phyloP scores from a whole-genome alignment of 1,140 invertebrate genomes.

The Drosophila takahashii region DNA sequence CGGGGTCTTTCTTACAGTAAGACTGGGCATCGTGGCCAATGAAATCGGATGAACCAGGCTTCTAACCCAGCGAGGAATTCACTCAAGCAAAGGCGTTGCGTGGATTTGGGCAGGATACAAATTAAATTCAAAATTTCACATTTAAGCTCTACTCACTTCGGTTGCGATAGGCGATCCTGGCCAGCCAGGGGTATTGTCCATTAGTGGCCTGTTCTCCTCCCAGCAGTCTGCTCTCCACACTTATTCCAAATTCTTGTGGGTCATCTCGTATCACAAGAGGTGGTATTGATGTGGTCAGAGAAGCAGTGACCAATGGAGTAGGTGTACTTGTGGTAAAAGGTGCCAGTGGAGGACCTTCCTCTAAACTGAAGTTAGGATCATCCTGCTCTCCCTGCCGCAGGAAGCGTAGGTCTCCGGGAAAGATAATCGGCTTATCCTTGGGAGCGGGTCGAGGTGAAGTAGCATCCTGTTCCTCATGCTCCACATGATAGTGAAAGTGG shows the following conservation, averaged over 20 bases:
- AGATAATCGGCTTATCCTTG: slow-evolving; percentile 61
- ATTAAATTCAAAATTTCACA: slow-evolving; percentile 35
- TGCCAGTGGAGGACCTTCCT: slow-evolving; percentile 24
- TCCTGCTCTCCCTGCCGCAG: slow-evolving; percentile 28
- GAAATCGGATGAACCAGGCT: slow-evolving; percentile 40
- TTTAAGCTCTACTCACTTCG: slow-evolving; percentile 56
- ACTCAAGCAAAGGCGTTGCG: slow-evolving; percentile 4
- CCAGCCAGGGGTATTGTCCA: slow-evolving; percentile 90
- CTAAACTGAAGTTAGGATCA: background rate
- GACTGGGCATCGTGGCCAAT: slow-evolving; percentile 46
- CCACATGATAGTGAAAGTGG: slow-evolving; percentile 54
- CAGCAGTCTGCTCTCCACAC: slow-evolving; percentile 87
- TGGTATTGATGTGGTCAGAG: background rate
- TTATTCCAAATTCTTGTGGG: slow-evolving; percentile 85
- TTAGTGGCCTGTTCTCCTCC: slow-evolving; percentile 87
- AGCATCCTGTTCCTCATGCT: slow-evolving; percentile 27
- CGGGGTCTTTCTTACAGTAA: slow-evolving; percentile 52
- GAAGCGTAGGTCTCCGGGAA: slow-evolving; percentile 70
- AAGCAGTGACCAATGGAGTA: no score
- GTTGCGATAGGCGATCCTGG: slow-evolving; percentile 87
- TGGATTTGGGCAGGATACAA: slow-evolving; percentile 9
- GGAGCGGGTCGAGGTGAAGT: slow-evolving; percentile 29
- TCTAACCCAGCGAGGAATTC: background rate
- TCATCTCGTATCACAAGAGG: background rate
- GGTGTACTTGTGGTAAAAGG: slow-evolving; percentile 17